Evolutionary conservation across 1,140 invertebrate genomes (phyloP), one percentile per base, ranked within the genome.

Genomic region (Dendrolimus punctatus): DNA sequence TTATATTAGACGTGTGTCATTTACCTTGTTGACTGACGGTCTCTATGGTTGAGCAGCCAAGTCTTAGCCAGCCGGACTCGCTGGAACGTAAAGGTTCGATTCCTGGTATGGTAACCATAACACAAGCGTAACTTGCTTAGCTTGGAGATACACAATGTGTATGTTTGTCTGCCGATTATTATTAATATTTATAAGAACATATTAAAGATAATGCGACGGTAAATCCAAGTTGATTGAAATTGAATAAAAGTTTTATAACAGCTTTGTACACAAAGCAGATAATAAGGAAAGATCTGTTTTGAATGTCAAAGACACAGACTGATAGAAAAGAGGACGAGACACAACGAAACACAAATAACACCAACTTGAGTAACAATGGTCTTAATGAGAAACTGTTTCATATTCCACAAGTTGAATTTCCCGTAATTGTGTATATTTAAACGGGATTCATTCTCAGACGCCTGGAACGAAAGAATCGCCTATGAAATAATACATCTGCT

Each of bases 321-420:
- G 39, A 51, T 39, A 39, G 53, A 58, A 42, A 51, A 45, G 38
- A 51, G 23, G 42, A 58, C 44, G 46, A 53, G 55, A 54, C 52
- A 46, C 61, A 52, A 58, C 49, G 66, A 68, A 66, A 67, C 59
- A 64, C 69, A 77, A 71, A 73, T 64, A 77, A 64, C 57, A 65
- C 53, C 65, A 66, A 51, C 52, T 58, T 54, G 59, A 58, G 57
- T 55, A 66, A 75, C 70, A 75, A 77, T 71, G 57, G 53, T 57
- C 59, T 67, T 75, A 71, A 77, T 70, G 70, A 77, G 63, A 60
- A 52, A 55, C 60, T 65, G 63, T 63, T 67, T 61, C 56, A 58
- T 54, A 57, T 58, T 64, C 64, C 59, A 58, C 53, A 49, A 58
- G 55, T 52, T 43, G 9, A 47, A 56, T 63, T 67, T 65, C 60